Evolutionary conservation across 2,113 vertebrate genomes (phyloP).

Genomic region (Ranitomeya imitator): DNA sequence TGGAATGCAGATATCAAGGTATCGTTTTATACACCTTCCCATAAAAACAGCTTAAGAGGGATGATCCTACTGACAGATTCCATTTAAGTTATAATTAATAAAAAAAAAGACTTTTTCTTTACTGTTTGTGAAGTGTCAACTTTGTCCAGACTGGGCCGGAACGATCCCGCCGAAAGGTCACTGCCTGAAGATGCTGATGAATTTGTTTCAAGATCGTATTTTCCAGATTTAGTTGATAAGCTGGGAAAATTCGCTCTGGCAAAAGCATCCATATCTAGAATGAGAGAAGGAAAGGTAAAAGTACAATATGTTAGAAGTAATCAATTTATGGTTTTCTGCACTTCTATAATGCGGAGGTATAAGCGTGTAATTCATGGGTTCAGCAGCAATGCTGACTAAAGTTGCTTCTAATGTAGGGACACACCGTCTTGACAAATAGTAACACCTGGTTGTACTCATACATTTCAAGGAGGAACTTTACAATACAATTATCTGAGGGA

Average conservation of each 20-base stretch:
- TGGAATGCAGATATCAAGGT: no score
- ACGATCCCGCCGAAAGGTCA: conserved; percentile 15
- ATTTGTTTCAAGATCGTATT: conserved; percentile 26
- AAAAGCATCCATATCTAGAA: conserved; percentile 34
- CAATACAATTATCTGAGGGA: no score
- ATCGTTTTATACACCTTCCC: no score
- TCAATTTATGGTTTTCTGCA: neutral
- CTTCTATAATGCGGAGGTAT: neutral
- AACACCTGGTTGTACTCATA: no score
- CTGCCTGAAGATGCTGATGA: neutral
- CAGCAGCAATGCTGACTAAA: no score
- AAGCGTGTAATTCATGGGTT: neutral
- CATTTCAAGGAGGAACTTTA: no score
- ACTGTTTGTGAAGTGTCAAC: conserved; percentile 25
- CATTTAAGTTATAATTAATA: no score
- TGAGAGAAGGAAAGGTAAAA: neutral
- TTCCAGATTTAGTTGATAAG: conserved; percentile 15
- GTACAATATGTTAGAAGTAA: neutral
- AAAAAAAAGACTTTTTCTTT: neutral
- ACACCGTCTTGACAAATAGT: no score
- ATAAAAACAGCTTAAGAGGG: no score
- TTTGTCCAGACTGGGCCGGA: conserved; percentile 19
- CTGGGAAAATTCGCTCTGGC: neutral
- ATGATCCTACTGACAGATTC: no score
- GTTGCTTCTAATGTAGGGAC: no score